A percentile compares a stretch with the other conserved stretches of the same genome.
These are phyloP conservation scores for Chiloscyllium plagiosum DNA, from an alignment of 2,113 vertebrate species.

Conservation along the genomic window DNA sequence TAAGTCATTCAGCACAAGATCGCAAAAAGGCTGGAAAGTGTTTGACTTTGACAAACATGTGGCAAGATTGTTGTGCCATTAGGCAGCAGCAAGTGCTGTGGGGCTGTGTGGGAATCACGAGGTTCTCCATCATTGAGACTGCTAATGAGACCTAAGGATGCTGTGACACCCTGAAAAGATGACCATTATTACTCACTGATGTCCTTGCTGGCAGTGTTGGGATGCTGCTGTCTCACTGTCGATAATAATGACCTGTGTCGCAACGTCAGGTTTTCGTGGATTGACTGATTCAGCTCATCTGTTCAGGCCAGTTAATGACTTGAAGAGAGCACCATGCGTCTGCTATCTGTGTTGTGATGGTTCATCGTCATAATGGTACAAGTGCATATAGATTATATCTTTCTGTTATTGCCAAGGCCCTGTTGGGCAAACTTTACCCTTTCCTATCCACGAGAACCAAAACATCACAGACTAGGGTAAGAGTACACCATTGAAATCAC, in stretches of 20 bases:
- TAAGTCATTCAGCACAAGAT: constrained; percentile 29
- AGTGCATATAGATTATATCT: background rate
- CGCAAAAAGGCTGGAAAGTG: background rate
- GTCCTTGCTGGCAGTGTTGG: background rate
- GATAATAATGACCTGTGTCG: background rate
- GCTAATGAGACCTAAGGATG: background rate
- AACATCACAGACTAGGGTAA: background rate
- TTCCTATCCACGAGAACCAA: background rate
- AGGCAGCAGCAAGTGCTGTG: background rate
- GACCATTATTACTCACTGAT: background rate
- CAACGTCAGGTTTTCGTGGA: background rate
- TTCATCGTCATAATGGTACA: background rate
- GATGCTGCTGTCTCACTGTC: background rate
- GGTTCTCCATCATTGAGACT: background rate
- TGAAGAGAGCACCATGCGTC: background rate
- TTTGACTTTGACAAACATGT: constrained; percentile 30
- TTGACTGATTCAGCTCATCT: background rate
- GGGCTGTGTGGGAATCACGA: background rate
- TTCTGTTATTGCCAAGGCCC: background rate
- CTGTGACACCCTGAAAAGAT: background rate
- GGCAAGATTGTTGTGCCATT: constrained; percentile 4
- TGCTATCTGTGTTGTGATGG: background rate
- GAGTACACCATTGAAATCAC: background rate
- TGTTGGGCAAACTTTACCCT: background rate
- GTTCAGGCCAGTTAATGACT: background rate